Evolutionary conservation across 2,888 invertebrate genomes (phyloP).

Genomic region (Danaus chrysippus): DNA sequence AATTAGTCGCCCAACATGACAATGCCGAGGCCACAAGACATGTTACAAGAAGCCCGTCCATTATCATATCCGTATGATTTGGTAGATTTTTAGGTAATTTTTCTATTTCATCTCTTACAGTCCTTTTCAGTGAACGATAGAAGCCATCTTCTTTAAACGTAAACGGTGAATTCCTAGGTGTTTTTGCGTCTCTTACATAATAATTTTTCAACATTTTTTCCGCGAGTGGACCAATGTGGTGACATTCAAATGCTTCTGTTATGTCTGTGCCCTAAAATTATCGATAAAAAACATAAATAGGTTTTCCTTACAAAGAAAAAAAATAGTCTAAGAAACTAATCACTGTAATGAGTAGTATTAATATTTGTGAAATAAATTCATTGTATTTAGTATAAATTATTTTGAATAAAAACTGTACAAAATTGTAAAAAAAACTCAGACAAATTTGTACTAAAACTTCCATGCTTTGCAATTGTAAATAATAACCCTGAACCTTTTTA

Average conservation of each 20-base stretch:
- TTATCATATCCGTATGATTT: slow-evolving; percentile 47
- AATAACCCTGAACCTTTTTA: too few species aligned
- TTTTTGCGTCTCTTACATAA: slow-evolving; percentile 80
- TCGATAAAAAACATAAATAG: neutral
- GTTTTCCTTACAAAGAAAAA: too few species aligned
- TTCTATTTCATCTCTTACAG: slow-evolving; percentile 75
- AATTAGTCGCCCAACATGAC: slow-evolving; percentile 47
- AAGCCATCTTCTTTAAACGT: slow-evolving; percentile 88
- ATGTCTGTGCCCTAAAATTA: slow-evolving; percentile 79
- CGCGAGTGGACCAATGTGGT: slow-evolving; percentile 76
- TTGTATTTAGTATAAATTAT: too few species aligned
- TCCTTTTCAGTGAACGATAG: slow-evolving; percentile 82
- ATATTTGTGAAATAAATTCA: too few species aligned
- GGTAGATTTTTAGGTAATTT: slow-evolving; percentile 58
- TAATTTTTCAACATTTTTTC: slow-evolving; percentile 81
- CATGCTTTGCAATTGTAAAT: too few species aligned
- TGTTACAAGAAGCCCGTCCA: slow-evolving; percentile 57
- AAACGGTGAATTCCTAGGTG: slow-evolving; percentile 84
- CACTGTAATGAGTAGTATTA: too few species aligned
- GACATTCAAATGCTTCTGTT: slow-evolving; percentile 80
- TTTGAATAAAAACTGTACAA: too few species aligned
- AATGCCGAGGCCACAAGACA: slow-evolving; percentile 53
- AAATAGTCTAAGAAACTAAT: too few species aligned
- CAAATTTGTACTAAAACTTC: too few species aligned
- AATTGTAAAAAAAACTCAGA: too few species aligned